These are phyloP conservation scores for Macrosteles quadrilineatus DNA, from an alignment of 1,140 invertebrate species.

Conservation along the genomic window DNA sequence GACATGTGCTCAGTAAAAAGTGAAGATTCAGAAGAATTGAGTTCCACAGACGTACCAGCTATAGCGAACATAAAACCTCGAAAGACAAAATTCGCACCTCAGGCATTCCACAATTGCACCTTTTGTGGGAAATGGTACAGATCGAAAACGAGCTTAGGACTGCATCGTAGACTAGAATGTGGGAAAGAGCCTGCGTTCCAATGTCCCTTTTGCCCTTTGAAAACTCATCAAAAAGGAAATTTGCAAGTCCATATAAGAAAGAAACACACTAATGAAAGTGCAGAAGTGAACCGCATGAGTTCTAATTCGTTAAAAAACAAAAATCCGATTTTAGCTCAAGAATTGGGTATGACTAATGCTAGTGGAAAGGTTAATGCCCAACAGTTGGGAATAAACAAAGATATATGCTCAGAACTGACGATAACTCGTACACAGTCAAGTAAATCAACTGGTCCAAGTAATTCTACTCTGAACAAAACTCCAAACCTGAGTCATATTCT, in stretches of 20 bases:
- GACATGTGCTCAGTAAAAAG: not conserved
- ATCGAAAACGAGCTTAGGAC: conserved; percentile 54
- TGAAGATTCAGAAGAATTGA: conserved; percentile 6
- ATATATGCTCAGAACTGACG: conserved; percentile 7
- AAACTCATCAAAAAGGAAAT: conserved; percentile 56
- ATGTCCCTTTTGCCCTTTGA: conserved; percentile 55
- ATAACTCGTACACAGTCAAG: not conserved
- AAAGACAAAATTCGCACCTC: conserved; percentile 30
- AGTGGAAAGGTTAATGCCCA: not conserved
- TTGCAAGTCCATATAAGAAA: conserved; percentile 52
- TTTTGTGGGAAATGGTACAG: conserved; percentile 53
- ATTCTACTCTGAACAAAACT: not conserved
- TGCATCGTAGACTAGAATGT: conserved; percentile 59
- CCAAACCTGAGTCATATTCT: conserved; percentile 18
- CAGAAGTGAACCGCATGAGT: not conserved
- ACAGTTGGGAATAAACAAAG: conserved; percentile 1
- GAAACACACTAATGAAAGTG: conserved; percentile 44
- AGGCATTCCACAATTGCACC: conserved; percentile 43
- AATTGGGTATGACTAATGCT: not conserved
- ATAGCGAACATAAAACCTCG: conserved; percentile 28
- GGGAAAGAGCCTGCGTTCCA: conserved; percentile 57
- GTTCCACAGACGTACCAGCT: not conserved
- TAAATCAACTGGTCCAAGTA: not conserved
- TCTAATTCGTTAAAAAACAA: not conserved
- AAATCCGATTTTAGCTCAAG: conserved; percentile 6